These are phyloP conservation scores for Rhyacophila brunnea DNA, from an alignment of 1,140 invertebrate species.

Conservation along the genomic window DNA sequence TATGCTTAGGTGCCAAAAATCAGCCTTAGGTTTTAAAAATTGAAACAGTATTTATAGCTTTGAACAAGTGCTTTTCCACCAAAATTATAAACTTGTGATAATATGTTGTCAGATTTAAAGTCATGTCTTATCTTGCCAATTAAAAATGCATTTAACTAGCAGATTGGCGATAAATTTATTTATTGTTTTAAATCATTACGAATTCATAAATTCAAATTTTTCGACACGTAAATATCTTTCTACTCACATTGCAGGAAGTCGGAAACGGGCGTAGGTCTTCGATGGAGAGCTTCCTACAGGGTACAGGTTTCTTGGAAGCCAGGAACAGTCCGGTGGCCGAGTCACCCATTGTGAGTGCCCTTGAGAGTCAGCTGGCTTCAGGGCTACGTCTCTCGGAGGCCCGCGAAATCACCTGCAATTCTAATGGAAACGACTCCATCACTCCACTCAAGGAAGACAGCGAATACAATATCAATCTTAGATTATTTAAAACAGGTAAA, in stretches of 20 bases:
- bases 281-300: conserved; percentile 11
- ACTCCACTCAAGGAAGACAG: conserved; percentile 13
- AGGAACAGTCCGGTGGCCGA: not conserved
- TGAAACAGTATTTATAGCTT: too few relatives aligned
- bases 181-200: not conserved
- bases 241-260: not conserved
- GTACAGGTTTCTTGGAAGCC: conserved; percentile 2
- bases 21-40: too few relatives aligned
- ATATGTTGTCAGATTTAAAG: too few relatives aligned
- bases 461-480: conserved; percentile 30
- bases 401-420: not conserved
- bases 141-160: too few relatives aligned
- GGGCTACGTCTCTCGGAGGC: conserved; percentile 1
- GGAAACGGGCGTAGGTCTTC: conserved; percentile 23
- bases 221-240: not conserved
- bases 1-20: too few relatives aligned
- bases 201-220: not conserved
- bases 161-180: too few relatives aligned
- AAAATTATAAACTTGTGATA: too few relatives aligned
- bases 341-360: conserved; percentile 3
- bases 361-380: conserved; percentile 1
- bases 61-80: too few relatives aligned
- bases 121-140: too few relatives aligned
- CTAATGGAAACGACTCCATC: not conserved
- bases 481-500: conserved; percentile 52